Base-by-base conservation (phyloP, 2,113 vertebrate genomes). In the Amazona vittata region DNA sequence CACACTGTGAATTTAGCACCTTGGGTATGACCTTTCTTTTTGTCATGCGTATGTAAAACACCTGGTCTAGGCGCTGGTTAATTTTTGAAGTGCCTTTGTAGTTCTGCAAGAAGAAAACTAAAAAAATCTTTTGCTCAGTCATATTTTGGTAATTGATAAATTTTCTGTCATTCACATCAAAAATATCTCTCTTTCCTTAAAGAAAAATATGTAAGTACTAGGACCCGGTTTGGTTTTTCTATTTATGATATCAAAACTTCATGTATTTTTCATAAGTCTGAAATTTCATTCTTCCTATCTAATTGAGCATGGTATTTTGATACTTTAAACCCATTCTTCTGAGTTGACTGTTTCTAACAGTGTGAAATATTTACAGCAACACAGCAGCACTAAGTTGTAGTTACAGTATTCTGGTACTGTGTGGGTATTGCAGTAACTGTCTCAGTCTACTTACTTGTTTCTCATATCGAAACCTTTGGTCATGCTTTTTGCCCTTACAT, bases 401-500 rank as follows among this genome's bases (percentile, higher is more conserved):
- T 35, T 81, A 65, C 33, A 12, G 15, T 60, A 0, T 44, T 65
- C 16, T 29, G 57, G 52, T 63, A 46, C 22, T 68, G 15, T 86
- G 29, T 92, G 55, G 31, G 21, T 13, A 28, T 49, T 0, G 0
- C 44, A 60, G 3, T 69, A 75, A 37, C 44, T 47, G 15, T 62
- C n/a, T 62, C 21, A 22, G n/a, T 68, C 71, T 70, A 15, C 7
- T 44, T 80, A 18, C 12, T 73, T 80, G 26, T 46, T 86, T 77
- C 29, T 83, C 35, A 2, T 69, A 43, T 60, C 0, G 0, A 90
- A 39, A 52, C 16, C 26, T 60, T 31, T 62, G 37, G 24, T 64
- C 29, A 43, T 87, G 81, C 35, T 52, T 77, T 14, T 67, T 84
- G 41, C 10, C 13, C 11, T 77, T 70, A 3, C 11, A 22, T 43